Evolutionary conservation across 2,113 vertebrate genomes (phyloP).

Genomic region (Scatophagus argus): DNA sequence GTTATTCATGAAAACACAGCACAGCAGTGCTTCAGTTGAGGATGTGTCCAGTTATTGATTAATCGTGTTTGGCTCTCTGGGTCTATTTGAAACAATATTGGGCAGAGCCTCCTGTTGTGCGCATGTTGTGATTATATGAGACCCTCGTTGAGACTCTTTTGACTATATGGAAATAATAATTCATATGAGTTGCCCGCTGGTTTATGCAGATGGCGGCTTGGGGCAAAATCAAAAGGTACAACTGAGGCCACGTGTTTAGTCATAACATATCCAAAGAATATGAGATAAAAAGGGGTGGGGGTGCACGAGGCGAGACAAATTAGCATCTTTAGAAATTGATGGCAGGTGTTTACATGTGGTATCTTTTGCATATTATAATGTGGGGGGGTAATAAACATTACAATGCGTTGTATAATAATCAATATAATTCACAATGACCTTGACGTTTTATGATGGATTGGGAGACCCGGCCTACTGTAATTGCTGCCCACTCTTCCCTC

Average conservation of each 20-base stretch:
- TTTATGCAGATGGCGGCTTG: slow-evolving; percentile 74
- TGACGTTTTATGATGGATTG: slow-evolving; percentile 83
- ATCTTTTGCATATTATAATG: slow-evolving; percentile 74
- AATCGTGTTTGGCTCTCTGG: background rate
- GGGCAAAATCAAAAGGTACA: slow-evolving; percentile 42
- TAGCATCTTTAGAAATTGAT: slow-evolving; percentile 74
- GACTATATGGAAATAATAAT: slow-evolving; percentile 73
- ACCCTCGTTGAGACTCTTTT: slow-evolving; percentile 49
- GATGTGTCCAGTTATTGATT: slow-evolving; percentile 4
- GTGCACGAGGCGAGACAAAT: slow-evolving; percentile 64
- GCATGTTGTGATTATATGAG: background rate
- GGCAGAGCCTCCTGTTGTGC: slow-evolving; percentile 17
- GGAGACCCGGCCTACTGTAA: slow-evolving; percentile 80
- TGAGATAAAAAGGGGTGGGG: slow-evolving; percentile 42
- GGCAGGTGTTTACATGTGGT: slow-evolving; percentile 80
- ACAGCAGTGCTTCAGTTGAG: background rate
- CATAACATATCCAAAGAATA: slow-evolving; percentile 69
- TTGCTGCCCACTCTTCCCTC: slow-evolving; percentile 67
- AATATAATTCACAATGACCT: slow-evolving; percentile 76
- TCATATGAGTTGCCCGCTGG: slow-evolving; percentile 51
- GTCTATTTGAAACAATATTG: background rate
- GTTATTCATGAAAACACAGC: background rate
- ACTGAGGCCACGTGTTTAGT: slow-evolving; percentile 55
- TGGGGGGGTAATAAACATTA: slow-evolving; percentile 68
- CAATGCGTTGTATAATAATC: slow-evolving; percentile 71